A percentile compares a stretch with the other conserved stretches of the same genome.
phyloP scores from a whole-genome alignment of 2,113 vertebrate species.

The Enhydra lutris region DNA sequence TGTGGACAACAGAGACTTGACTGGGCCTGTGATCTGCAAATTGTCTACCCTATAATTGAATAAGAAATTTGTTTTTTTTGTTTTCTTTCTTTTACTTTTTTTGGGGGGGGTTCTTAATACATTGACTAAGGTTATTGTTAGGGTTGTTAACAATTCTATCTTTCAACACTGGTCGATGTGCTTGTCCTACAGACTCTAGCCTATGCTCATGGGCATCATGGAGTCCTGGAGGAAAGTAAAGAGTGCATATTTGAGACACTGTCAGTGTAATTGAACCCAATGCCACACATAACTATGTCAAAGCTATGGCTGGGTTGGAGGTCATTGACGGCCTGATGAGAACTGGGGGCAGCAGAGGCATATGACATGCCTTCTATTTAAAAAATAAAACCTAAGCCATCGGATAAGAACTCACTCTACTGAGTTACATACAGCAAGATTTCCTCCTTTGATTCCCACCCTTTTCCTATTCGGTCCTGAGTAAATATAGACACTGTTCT shows the following conservation, averaged over 20 bases:
- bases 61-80: background rate
- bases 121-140: background rate
- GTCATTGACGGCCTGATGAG: background rate
- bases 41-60: fast-evolving
- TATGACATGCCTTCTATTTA: background rate
- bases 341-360: background rate
- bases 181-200: background rate
- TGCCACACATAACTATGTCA: fast-evolving
- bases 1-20: background rate
- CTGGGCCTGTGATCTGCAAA: background rate
- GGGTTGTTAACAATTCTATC: too few species aligned
- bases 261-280: background rate
- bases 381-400: background rate
- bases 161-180: background rate
- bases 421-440: background rate
- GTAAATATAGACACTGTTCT: background rate
- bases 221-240: background rate
- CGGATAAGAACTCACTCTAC: fast-evolving
- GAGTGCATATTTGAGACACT: background rate
- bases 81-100: background rate
- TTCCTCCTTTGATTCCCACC: background rate
- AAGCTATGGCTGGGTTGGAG: background rate
- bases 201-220: too few species aligned
- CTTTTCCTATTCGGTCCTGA: background rate
- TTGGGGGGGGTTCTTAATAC: background rate